These are phyloP conservation scores for Lasioglossum baleicum DNA, from an alignment of 1,140 invertebrate species.

Conservation along the genomic window DNA sequence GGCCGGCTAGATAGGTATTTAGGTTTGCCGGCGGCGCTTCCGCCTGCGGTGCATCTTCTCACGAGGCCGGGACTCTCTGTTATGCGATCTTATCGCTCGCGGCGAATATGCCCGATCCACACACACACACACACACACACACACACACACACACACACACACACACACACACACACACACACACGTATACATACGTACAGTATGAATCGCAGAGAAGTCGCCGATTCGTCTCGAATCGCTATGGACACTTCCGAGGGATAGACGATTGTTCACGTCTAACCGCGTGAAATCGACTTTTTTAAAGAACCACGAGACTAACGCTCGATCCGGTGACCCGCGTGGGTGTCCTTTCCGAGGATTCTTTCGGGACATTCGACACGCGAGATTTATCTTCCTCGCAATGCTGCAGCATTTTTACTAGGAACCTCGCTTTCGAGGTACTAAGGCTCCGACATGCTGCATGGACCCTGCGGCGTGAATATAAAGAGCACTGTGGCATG, in stretches of 20 bases:
- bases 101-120: slow-evolving; percentile 30
- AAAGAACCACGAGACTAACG: neutral
- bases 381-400: neutral
- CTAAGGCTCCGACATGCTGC: no score
- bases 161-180: no score
- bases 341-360: neutral
- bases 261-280: neutral
- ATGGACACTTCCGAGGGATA: neutral
- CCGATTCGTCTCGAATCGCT: slow-evolving; percentile 2
- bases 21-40: slow-evolving; percentile 57
- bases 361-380: neutral
- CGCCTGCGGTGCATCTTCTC: slow-evolving; percentile 60
- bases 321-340: slow-evolving; percentile 13
- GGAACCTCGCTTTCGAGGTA: neutral
- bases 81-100: slow-evolving; percentile 48
- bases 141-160: no score
- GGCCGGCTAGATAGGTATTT: slow-evolving; percentile 52
- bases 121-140: no score
- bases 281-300: neutral
- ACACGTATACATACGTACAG: no score
- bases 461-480: no score
- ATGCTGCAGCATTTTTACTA: neutral
- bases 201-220: neutral
- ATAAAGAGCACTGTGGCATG: no score
- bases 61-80: slow-evolving; percentile 11